Base-by-base conservation (phyloP, 2,888 invertebrate genomes). In the Chrysotoxum bicinctum region DNA sequence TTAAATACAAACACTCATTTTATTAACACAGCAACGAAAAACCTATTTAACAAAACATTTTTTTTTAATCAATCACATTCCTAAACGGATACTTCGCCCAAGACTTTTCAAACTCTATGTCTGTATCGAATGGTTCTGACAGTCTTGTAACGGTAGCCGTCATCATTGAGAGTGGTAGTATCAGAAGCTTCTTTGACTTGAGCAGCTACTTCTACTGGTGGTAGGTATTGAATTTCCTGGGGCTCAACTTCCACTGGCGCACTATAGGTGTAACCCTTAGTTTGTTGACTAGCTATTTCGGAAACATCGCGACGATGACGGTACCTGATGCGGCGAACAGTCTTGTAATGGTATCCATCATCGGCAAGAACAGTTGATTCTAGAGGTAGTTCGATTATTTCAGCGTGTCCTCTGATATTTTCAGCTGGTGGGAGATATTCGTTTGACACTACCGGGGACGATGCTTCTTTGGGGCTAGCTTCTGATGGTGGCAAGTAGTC, bases 181-280 rank as follows among this genome's bases (percentile, higher is more conserved):
- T 45, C 72, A 23, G 40, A 19, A 16, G 64, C 37, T n/a, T 74
- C 66, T 1, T 45, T 66, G 23, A 48, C 35, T 21, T 77, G n/a
- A 14, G 50, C 35, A 19, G 10, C 58, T 21, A 35, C 56, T 16
- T 66, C 64, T 5, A 37, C 19, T 32, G 75, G 75, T 9, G 75
- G 66, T 4, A 75, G 12, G 19, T 75, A 75, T 21, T 75, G 52
- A 32, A 43, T 40, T n/a, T 60, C 50, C 19, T 72, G 56, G 10
- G 48, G 78, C 10, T 73, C 32, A 58, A 37, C 40, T 45, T 88
- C 88, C 4, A 85, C 81, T 23, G 90, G 90, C 10, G 87, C 73
- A 21, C 79, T 87, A 56, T 90, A 90, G 58, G 88, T 89, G 70
- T 90, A 90, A 40, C 90, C 90, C 72, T 89, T 89, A 4, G 77